Conservation (phyloP, 2,113 vertebrate species). For the Pomatostomus ruficeps region DNA sequence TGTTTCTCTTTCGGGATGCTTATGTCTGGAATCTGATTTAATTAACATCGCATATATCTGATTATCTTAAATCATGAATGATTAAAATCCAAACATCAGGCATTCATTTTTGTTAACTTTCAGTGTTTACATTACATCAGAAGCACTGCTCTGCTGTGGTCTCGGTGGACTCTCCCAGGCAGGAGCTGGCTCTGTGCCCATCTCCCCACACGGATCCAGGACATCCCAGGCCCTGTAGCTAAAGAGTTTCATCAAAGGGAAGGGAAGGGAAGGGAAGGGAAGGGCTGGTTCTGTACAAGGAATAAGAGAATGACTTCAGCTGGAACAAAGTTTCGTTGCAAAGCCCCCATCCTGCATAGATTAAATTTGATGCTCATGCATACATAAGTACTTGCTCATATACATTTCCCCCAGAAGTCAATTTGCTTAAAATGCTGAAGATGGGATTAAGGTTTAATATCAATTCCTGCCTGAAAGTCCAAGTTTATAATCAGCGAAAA, state of each 20-base stretch:
- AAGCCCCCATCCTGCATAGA: neutral
- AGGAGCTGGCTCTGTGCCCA: neutral
- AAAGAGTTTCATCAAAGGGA: neutral
- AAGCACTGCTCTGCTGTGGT: neutral
- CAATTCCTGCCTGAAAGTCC: neutral
- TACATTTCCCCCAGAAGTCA: neutral
- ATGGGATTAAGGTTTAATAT: neutral
- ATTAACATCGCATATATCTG: neutral
- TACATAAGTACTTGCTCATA: neutral
- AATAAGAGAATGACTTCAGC: neutral
- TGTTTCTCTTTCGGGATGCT: neutral
- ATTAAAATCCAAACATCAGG: neutral
- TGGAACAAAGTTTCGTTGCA: neutral
- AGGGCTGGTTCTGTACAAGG: neutral
- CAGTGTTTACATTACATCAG: neutral
- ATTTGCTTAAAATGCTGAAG: neutral
- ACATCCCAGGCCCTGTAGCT: neutral
- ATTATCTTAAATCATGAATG: neutral
- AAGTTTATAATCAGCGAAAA: neutral
- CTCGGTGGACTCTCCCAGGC: neutral
- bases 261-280: neutral
- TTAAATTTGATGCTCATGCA: neutral
- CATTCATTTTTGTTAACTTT: neutral
- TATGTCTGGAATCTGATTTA: neutral
- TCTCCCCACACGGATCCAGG: neutral